Evolutionary conservation across 2,888 invertebrate genomes (phyloP).

Genomic region (Eupithecia dodoneata): DNA sequence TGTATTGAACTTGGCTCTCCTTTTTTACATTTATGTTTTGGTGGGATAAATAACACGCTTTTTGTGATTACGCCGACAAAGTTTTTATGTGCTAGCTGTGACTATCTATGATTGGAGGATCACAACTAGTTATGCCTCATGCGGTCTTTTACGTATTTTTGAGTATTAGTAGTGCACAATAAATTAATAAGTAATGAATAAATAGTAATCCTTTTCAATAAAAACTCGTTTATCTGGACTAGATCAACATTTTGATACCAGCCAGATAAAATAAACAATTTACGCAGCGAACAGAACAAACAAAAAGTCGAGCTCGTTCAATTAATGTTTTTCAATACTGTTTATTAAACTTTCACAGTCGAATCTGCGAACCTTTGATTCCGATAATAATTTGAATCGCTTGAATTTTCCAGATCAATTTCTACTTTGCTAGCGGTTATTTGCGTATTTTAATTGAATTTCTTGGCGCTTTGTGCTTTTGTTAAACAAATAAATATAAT

Average conservation of each 20-base stretch:
- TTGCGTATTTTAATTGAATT: slow-evolving; percentile 6
- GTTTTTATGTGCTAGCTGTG: too few species aligned
- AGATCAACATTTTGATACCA: slow-evolving; percentile 6
- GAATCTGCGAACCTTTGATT: slow-evolving; percentile 6
- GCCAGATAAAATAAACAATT: slow-evolving; percentile 16
- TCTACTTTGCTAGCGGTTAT: neutral
- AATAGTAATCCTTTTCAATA: neutral
- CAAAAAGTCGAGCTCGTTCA: slow-evolving; percentile 3
- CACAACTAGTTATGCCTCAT: too few species aligned
- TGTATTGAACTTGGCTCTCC: too few species aligned
- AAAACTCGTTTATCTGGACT: neutral
- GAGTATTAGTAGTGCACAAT: too few species aligned
- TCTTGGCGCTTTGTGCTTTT: neutral
- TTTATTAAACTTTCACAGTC: slow-evolving; percentile 16
- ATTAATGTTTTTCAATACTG: slow-evolving; percentile 16
- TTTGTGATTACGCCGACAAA: too few species aligned
- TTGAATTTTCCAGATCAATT: neutral
- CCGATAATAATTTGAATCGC: slow-evolving; percentile 9
- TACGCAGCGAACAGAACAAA: slow-evolving; percentile 5
- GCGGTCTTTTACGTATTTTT: too few species aligned
- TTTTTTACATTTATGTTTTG: too few species aligned
- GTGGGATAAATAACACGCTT: too few species aligned
- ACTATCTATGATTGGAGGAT: too few species aligned
- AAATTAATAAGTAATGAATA: too few species aligned
- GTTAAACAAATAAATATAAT: too few species aligned